Conservation (phyloP, 2,888 invertebrate species). For the Paralinhomoeus sp. region DNA sequence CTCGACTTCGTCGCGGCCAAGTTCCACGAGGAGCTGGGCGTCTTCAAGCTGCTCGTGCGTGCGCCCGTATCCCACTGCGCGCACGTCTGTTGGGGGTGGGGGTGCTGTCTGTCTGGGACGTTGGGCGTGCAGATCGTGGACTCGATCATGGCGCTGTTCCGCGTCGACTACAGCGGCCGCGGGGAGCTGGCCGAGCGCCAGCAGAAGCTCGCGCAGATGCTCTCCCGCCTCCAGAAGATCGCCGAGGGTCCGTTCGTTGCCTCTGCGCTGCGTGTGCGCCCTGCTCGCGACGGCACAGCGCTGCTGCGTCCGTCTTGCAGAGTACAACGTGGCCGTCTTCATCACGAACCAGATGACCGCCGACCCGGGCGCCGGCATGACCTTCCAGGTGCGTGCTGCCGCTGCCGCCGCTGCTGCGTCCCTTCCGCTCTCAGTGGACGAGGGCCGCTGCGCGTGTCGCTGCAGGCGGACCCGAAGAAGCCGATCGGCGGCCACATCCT, state of each 20-base stretch:
- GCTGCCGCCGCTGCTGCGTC: neutral
- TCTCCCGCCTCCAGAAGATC: slow-evolving; percentile 53
- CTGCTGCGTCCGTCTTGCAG: no score
- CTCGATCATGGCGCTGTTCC: slow-evolving; percentile 49
- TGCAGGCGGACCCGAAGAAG: slow-evolving; percentile 49
- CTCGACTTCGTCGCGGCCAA: slow-evolving; percentile 52
- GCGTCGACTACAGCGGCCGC: slow-evolving; percentile 53
- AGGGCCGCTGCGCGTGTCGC: no score
- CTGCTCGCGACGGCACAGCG: no score
- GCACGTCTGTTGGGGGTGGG: no score
- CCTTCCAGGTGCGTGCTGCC: slow-evolving; percentile 22
- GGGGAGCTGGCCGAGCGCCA: slow-evolving; percentile 55
- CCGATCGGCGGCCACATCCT: slow-evolving; percentile 58
- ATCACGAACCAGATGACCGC: slow-evolving; percentile 63
- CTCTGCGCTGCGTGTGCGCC: no score
- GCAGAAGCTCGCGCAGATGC: slow-evolving; percentile 51
- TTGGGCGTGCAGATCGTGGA: slow-evolving; percentile 39
- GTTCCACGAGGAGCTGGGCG: slow-evolving; percentile 54
- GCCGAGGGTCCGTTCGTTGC: slow-evolving; percentile 39
- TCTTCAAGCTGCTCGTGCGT: slow-evolving; percentile 32
- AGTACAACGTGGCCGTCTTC: slow-evolving; percentile 57
- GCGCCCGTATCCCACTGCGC: no score
- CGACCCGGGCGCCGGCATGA: slow-evolving; percentile 48
- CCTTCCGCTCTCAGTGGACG: neutral
- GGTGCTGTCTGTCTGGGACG: no score